phyloP scores from a whole-genome alignment of 2,797 vertebrate genomes.

The Petrocephalus schoutedeni region DNA sequence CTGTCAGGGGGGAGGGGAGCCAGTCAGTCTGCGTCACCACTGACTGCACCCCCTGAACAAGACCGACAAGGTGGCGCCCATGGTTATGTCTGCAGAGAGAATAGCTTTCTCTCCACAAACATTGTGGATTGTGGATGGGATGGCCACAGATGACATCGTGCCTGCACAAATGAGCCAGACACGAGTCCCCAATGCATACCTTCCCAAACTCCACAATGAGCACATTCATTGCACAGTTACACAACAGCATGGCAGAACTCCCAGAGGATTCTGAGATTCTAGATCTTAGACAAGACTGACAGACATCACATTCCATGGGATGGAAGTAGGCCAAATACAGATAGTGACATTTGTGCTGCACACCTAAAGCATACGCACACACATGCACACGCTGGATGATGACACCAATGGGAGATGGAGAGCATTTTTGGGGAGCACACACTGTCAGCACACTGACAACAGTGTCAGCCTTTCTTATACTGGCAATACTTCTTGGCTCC shows the following conservation, averaged over 20 bases:
- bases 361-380: neutral
- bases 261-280: neutral
- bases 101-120: neutral
- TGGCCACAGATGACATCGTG: neutral
- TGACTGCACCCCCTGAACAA: neutral
- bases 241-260: neutral
- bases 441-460: neutral
- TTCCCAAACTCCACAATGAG: neutral
- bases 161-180: neutral
- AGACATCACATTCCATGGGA: neutral
- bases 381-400: neutral
- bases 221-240: neutral
- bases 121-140: neutral
- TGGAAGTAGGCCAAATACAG: neutral
- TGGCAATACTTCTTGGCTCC: neutral
- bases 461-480: neutral
- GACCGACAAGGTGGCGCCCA: neutral
- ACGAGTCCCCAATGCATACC: neutral
- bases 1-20: constrained; percentile 47
- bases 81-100: neutral
- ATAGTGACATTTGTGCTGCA: neutral
- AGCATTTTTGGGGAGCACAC: neutral
- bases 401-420: neutral
- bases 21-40: neutral
- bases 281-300: neutral